phyloP scores from a whole-genome alignment of 2,113 vertebrate species.

The Podiceps cristatus region DNA sequence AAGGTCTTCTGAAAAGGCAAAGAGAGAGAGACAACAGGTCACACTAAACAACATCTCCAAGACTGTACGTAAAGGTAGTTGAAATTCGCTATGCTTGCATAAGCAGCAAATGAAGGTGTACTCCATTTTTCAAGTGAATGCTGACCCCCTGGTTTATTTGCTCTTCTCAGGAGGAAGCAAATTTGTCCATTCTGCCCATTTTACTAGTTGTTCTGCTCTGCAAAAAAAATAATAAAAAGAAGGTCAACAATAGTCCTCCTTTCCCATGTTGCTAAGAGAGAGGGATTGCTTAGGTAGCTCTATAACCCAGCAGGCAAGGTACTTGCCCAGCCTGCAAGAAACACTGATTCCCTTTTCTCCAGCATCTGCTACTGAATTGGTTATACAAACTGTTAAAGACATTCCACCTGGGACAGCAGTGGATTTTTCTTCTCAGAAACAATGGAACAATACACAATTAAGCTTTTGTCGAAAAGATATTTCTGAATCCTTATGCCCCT shows the following conservation, averaged over 20 bases:
- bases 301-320: neutral
- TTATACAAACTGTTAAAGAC: neutral
- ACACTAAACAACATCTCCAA: neutral
- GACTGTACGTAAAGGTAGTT: no score
- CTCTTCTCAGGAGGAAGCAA: neutral
- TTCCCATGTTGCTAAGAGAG: neutral
- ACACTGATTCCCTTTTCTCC: neutral
- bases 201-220: neutral
- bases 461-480: neutral
- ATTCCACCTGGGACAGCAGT: neutral
- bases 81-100: neutral
- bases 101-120: neutral
- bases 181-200: neutral
- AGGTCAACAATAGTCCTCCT: accelerated
- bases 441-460: neutral
- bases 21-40: neutral
- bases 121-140: neutral
- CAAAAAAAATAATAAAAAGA: neutral
- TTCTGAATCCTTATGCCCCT: neutral
- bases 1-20: neutral
- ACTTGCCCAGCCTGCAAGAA: neutral
- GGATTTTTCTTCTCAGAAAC: neutral
- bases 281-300: neutral
- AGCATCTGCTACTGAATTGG: neutral
- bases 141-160: neutral